Evolutionary conservation across 2,797 vertebrate species (phyloP).

Genomic region (Pempheris klunzingeri): DNA sequence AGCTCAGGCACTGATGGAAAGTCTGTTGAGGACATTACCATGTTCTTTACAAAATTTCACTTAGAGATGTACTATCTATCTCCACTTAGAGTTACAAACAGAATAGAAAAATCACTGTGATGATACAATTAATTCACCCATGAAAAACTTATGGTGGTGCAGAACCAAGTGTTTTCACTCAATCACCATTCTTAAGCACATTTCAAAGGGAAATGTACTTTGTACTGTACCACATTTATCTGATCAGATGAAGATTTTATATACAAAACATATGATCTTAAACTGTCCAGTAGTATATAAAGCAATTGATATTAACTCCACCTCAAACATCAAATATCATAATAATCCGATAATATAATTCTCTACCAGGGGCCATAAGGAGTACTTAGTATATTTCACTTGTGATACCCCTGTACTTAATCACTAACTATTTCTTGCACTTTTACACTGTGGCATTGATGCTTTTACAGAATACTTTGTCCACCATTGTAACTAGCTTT

Average conservation of each 20-base stretch:
- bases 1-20: conserved; percentile 39
- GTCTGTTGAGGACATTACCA: conserved; percentile 45
- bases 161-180: conserved; percentile 4
- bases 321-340: not conserved
- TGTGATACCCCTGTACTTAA: not conserved
- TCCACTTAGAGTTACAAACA: conserved; percentile 3
- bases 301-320: not conserved
- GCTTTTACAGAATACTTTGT: not conserved
- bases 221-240: not conserved
- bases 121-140: conserved; percentile 10
- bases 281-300: not conserved
- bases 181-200: not conserved
- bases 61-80: conserved; percentile 1
- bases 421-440: not conserved
- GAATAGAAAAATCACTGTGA: conserved; percentile 4
- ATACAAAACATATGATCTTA: not conserved
- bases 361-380: not conserved
- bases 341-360: not conserved
- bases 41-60: conserved; percentile 12
- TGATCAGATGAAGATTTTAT: not conserved
- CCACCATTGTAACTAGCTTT: not conserved
- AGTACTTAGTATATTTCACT: not conserved
- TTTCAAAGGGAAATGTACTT: not conserved
- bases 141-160: conserved; percentile 1
- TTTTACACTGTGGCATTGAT: not conserved